Evolutionary conservation across 2,113 vertebrate species (phyloP), one percentile per base, ranked within the genome.

Genomic region (Brachyhypopomus occidentalis): DNA sequence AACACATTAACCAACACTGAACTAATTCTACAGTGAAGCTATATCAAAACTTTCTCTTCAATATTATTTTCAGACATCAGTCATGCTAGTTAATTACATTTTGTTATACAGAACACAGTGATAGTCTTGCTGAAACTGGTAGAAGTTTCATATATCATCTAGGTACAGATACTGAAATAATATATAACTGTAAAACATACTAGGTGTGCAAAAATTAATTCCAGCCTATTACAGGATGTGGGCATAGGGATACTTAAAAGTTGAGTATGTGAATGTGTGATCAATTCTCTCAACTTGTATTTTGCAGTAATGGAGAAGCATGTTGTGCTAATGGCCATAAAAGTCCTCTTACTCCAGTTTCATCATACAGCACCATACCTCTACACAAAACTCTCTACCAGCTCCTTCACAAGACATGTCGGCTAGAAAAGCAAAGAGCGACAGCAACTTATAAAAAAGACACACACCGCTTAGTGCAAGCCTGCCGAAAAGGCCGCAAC

Each of bases 401-500:
- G 27, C 17, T 52, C 23, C 23, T 27, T 25, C 60, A 27, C 60
- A 8, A 63, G 12, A 63, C 60, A 25, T 14, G 23, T 12, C 3
- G 60, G 60, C 60, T 63, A 9, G 25, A 25, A 27, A 63, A 63
- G 60, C 23, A 4, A 9, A 27, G 11, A 66, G 5, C 17, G 45
- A 52, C 45, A 52, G 45, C 12, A 12, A 30, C 63, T 66, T 30
- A 34, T 64, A 30, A 34, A 66, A 66, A 66, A 66, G 1, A 20
- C 62, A 36, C 60, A 55, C 72, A 59, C 63, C 6, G 34, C 63
- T 66, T 16, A 34, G 34, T 34, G 25, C 30, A 30, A 34, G 27
- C 19, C 63, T 58, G 34, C 23, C 25, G 78, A 45, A 45, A 70
- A 81, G 64, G 73, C 45, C 80, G 25, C 60, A 58, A 60, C n/a